A percentile compares a stretch with the other conserved stretches of the same genome.
Conservation (phyloP, 37 sponge, comb jelly and placozoan species). For the Tethya wilhelma region DNA sequence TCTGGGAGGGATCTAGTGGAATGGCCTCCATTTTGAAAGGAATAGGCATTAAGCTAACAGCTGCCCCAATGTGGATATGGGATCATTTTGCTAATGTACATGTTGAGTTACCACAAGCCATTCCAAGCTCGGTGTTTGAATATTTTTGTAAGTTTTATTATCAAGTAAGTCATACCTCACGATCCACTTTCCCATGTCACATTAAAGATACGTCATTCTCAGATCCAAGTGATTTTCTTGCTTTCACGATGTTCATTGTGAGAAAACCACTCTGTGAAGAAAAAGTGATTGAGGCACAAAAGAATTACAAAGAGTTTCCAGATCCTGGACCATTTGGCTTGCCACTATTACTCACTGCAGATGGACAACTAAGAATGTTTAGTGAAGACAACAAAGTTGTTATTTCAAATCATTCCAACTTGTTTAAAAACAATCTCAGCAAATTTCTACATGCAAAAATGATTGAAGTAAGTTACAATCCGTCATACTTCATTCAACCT, state of each 20-base stretch:
- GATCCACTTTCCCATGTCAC: neutral
- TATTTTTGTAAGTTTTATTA: neutral
- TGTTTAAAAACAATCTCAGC: neutral
- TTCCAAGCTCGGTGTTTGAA: neutral
- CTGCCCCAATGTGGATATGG: neutral
- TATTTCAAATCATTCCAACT: neutral
- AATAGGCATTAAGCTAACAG: slow-evolving; percentile 43
- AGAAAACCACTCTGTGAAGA: neutral
- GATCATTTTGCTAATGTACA: neutral
- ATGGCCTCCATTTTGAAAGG: neutral
- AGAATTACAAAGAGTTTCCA: slow-evolving; percentile 2
- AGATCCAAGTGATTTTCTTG: neutral
- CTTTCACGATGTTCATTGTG: neutral
- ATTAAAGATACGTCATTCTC: neutral
- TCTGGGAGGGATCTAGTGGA: neutral
- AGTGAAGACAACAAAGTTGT: neutral
- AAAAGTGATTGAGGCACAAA: too few relatives aligned
- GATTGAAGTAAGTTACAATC: neutral
- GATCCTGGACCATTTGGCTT: neutral
- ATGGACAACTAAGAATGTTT: neutral
- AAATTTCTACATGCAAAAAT: slow-evolving; percentile 2
- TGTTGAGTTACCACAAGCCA: neutral
- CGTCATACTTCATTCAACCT: neutral
- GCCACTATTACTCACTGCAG: slow-evolving; percentile 12
- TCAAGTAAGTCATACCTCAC: neutral